Percentiles rank a stretch among this genome's conserved stretches.
phyloP scores from a whole-genome alignment of 2,797 vertebrate species.

The Lerista edwardsae region DNA sequence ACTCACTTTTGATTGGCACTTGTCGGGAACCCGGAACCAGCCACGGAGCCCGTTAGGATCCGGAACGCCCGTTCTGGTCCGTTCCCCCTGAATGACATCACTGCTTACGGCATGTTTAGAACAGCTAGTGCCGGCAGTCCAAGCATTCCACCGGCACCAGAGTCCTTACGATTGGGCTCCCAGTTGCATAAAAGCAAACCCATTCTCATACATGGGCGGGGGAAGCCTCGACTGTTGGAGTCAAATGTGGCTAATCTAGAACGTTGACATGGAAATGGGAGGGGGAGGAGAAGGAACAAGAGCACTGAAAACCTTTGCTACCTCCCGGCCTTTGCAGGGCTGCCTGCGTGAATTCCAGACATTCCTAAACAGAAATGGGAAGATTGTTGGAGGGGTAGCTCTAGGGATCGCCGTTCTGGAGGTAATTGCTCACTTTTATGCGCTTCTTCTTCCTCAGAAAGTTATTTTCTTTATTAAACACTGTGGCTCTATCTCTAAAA shows the following conservation, averaged over 20 bases:
- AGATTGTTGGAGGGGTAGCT: constrained; percentile 77
- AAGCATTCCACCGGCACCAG: too few relatives aligned
- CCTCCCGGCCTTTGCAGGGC: constrained; percentile 50
- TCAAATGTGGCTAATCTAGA: neutral
- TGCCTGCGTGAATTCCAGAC: constrained; percentile 74
- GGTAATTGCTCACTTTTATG: constrained; percentile 67
- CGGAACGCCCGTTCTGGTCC: too few relatives aligned
- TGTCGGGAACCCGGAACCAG: too few relatives aligned
- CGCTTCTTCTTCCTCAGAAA: too few relatives aligned
- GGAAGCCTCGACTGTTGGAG: neutral
- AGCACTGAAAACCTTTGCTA: neutral
- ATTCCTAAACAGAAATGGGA: constrained; percentile 73
- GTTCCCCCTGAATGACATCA: too few relatives aligned
- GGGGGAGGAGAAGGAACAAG: neutral
- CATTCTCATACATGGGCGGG: neutral
- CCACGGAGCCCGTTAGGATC: too few relatives aligned
- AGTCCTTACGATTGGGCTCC: too few relatives aligned
- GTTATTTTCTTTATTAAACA: too few relatives aligned
- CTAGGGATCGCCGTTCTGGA: constrained; percentile 81
- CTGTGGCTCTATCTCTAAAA: neutral
- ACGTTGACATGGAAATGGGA: neutral
- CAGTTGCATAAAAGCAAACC: neutral
- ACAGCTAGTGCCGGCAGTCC: too few relatives aligned
- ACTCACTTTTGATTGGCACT: too few relatives aligned
- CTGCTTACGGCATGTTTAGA: too few relatives aligned